A percentile compares a stretch with the other conserved stretches of the same genome.
These are phyloP conservation scores for Hippolais icterina DNA, from an alignment of 2,113 vertebrate species.

Conservation along the genomic window DNA sequence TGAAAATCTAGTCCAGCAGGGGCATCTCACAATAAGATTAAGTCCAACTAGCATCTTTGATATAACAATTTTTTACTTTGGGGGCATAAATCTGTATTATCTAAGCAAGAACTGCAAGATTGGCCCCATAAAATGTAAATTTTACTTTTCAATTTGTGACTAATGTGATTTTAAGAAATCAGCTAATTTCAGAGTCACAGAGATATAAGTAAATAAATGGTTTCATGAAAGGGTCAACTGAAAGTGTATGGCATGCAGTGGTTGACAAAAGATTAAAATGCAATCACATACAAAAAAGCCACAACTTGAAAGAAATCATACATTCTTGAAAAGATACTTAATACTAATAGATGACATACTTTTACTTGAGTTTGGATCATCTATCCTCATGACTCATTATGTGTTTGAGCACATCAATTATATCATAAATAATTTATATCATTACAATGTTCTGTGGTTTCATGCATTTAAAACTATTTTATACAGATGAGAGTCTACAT, in stretches of 20 bases:
- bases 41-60: neutral
- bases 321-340: constrained; percentile 54
- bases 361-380: constrained; percentile 62
- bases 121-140: neutral
- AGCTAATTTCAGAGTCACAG: neutral
- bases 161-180: neutral
- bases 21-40: neutral
- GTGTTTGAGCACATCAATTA: constrained; percentile 59
- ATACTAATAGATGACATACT: constrained; percentile 59
- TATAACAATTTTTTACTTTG: neutral
- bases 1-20: neutral
- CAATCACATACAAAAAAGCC: constrained; percentile 8
- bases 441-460: constrained; percentile 55
- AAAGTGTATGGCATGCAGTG: neutral
- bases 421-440: constrained; percentile 68
- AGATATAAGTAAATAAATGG: neutral
- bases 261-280: constrained; percentile 45
- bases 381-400: constrained; percentile 52
- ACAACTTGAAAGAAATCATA: constrained; percentile 45
- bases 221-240: constrained; percentile 1
- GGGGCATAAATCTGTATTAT: neutral
- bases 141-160: neutral
- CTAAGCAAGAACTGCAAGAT: neutral
- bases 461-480: neutral
- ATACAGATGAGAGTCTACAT: neutral